These are phyloP conservation scores for Zaprionus nigranus DNA, from an alignment of 1,140 invertebrate species.

Conservation along the genomic window DNA sequence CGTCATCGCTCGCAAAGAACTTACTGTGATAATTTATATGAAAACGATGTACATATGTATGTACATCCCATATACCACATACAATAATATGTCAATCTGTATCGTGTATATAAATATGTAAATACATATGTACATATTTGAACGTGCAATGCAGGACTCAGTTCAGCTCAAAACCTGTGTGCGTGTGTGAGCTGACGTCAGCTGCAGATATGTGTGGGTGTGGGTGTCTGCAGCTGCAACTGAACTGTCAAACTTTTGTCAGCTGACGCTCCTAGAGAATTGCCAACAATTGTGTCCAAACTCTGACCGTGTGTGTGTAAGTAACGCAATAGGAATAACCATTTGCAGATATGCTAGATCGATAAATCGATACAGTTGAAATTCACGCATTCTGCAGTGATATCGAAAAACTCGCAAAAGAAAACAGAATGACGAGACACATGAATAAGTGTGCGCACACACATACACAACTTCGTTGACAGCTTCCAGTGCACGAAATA, in stretches of 20 bases:
- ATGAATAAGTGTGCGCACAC: not conserved
- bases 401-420: not conserved
- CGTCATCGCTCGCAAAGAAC: slow-evolving; percentile 8
- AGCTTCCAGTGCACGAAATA: slow-evolving; percentile 3
- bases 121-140: not conserved
- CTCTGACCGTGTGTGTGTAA: not conserved
- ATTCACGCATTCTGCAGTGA: not conserved
- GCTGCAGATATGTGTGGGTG: slow-evolving; percentile 31
- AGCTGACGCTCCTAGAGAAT: slow-evolving; percentile 27
- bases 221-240: not conserved
- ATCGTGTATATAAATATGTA: not conserved
- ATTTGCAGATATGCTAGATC: not conserved
- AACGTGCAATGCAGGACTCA: slow-evolving; percentile 16
- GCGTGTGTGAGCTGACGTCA: slow-evolving; percentile 7
- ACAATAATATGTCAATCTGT: not conserved
- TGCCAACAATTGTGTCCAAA: slow-evolving; percentile 12
- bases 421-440: not conserved
- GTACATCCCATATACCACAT: not conserved
- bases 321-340: not conserved
- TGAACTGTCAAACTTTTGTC: slow-evolving; percentile 30
- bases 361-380: not conserved
- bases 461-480: not conserved
- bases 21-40: slow-evolving; percentile 16
- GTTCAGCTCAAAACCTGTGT: slow-evolving; percentile 1
- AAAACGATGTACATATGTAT: not conserved